Percentiles rank a stretch among this genome's conserved stretches.
Conservation (phyloP, 2,888 invertebrate species). For the Apodemia duryi region DNA sequence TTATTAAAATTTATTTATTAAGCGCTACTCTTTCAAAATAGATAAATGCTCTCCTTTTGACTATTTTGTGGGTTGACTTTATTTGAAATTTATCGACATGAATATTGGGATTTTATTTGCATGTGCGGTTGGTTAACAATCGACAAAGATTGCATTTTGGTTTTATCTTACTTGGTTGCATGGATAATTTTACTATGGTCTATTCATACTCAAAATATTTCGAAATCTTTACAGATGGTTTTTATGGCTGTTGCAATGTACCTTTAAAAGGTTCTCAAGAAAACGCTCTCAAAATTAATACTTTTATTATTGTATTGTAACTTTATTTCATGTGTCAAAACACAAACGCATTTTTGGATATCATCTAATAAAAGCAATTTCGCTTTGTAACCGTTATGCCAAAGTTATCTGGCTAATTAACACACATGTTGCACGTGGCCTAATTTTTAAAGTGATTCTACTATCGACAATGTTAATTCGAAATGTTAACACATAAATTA, state of each 20-base stretch:
- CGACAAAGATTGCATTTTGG: background rate
- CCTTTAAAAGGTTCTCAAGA: constrained; percentile 28
- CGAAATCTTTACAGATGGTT: constrained; percentile 34
- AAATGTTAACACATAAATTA: background rate
- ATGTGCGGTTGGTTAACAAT: background rate
- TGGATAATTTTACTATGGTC: background rate
- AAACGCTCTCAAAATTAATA: constrained; percentile 23
- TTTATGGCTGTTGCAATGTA: constrained; percentile 33
- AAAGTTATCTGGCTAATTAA: background rate
- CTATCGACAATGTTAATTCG: background rate
- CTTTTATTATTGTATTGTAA: background rate
- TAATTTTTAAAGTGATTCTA: constrained; percentile 3
- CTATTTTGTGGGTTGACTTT: background rate
- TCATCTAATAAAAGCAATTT: background rate
- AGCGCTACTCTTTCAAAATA: background rate
- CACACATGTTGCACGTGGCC: background rate
- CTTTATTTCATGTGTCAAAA: background rate
- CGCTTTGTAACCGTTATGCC: background rate
- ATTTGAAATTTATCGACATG: background rate
- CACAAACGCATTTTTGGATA: background rate
- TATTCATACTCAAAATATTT: background rate
- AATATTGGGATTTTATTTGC: background rate
- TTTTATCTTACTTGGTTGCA: background rate
- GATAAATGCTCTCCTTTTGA: background rate
- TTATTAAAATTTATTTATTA: background rate